Conservation (phyloP, 2,888 invertebrate genomes). For the Xanthostigma xanthostigma region DNA sequence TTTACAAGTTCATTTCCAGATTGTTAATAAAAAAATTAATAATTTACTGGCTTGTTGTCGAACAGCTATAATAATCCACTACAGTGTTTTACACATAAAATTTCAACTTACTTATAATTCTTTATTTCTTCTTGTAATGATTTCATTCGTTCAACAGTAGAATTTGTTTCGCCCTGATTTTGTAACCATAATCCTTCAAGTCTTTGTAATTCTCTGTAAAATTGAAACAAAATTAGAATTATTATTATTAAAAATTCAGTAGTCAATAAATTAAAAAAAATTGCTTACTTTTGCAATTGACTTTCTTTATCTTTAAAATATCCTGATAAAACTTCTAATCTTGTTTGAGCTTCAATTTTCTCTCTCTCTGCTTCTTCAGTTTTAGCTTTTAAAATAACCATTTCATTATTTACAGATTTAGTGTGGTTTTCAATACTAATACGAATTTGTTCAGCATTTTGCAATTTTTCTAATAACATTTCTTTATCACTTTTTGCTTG, state of each 20-base stretch:
- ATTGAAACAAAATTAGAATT: conserved; percentile 8
- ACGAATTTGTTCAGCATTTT: conserved; percentile 30
- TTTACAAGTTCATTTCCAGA: no score
- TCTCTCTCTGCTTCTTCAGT: conserved; percentile 51
- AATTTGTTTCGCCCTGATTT: conserved; percentile 67
- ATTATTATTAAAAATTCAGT: background rate
- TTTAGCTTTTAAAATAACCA: conserved; percentile 36
- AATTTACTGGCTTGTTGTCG: no score
- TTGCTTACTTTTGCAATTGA: conserved; percentile 66
- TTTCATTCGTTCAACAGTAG: conserved; percentile 64
- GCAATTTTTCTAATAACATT: conserved; percentile 28
- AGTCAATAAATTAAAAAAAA: conserved; percentile 1
- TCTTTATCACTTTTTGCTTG: conserved; percentile 38
- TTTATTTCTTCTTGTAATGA: conserved; percentile 65
- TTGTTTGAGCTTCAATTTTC: conserved; percentile 63
- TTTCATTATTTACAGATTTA: conserved; percentile 32
- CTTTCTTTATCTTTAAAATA: conserved; percentile 85
- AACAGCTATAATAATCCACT: no score
- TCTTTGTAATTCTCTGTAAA: conserved; percentile 52
- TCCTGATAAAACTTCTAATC: conserved; percentile 70
- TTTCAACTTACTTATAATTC: conserved; percentile 49
- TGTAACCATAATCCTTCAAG: conserved; percentile 66
- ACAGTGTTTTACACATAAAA: background rate
- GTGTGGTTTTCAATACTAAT: conserved; percentile 29
- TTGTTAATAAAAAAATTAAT: no score